phyloP scores from a whole-genome alignment of 2,888 invertebrate species.

The Phyto melanocephala region DNA sequence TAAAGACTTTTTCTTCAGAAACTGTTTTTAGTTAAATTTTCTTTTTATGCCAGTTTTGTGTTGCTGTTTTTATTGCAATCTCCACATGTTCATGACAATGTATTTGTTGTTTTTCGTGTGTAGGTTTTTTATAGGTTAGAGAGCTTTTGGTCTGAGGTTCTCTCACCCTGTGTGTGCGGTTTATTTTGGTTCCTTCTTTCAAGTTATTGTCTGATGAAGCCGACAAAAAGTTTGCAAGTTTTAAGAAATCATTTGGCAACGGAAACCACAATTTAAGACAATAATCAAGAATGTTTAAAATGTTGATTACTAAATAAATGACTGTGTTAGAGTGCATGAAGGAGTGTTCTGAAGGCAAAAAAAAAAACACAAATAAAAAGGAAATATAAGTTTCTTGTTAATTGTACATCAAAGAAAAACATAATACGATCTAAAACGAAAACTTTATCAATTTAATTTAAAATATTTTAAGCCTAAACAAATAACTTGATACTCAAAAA shows the following conservation, averaged over 20 bases:
- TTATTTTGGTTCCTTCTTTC: slow-evolving; percentile 7
- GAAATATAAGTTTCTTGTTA: slow-evolving; percentile 4
- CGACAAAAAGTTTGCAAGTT: slow-evolving; percentile 38
- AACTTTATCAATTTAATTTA: slow-evolving; percentile 42
- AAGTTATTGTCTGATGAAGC: slow-evolving; percentile 51
- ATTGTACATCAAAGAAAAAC: slow-evolving; percentile 54
- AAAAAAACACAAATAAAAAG: background rate
- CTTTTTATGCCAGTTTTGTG: background rate
- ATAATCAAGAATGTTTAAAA: slow-evolving; percentile 56
- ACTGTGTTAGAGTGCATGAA: background rate
- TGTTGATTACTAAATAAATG: slow-evolving; percentile 36
- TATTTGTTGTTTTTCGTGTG: background rate
- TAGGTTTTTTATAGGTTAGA: slow-evolving; percentile 24
- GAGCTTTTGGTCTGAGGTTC: slow-evolving; percentile 51
- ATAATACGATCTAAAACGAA: background rate
- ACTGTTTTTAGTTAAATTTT: slow-evolving; percentile 54
- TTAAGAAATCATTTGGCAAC: slow-evolving; percentile 46
- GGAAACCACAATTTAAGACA: slow-evolving; percentile 62
- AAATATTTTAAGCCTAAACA: slow-evolving; percentile 8
- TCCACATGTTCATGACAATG: slow-evolving; percentile 30
- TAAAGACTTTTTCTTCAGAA: slow-evolving; percentile 60
- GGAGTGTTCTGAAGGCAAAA: background rate
- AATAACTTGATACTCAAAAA: background rate
- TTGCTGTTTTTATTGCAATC: slow-evolving; percentile 26
- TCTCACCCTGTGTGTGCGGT: slow-evolving; percentile 28